Evolutionary conservation across 2,797 vertebrate species (phyloP).

Genomic region (Thaleichthys pacificus): DNA sequence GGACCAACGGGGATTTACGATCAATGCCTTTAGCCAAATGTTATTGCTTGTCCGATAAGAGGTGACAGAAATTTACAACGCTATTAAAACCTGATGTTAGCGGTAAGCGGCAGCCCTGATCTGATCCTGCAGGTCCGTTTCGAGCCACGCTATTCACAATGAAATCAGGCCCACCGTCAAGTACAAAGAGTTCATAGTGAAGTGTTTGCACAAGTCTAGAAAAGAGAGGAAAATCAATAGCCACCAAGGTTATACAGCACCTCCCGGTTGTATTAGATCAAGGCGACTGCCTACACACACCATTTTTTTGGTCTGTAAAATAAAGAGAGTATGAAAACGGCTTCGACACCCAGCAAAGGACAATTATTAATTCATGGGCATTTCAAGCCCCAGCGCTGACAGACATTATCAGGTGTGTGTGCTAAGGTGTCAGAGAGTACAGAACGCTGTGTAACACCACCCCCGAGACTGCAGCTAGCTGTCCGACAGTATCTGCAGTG

Average conservation of each 20-base stretch:
- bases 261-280: background rate
- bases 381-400: background rate
- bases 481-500: background rate
- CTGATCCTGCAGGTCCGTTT: background rate
- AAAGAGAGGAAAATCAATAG: background rate
- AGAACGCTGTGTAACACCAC: background rate
- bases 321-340: background rate
- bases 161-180: background rate
- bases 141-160: background rate
- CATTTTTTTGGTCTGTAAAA: background rate
- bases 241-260: background rate
- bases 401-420: background rate
- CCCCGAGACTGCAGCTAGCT: background rate
- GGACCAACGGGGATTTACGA: constrained; percentile 4
- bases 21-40: constrained; percentile 12
- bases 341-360: background rate
- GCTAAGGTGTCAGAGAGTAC: background rate
- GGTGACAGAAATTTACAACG: background rate
- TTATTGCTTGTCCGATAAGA: background rate
- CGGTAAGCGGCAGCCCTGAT: background rate
- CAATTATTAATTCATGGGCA: constrained; percentile 5
- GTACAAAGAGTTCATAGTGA: constrained; percentile 3
- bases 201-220: constrained; percentile 5
- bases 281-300: background rate
- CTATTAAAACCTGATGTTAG: background rate